A percentile compares a stretch with the other conserved stretches of the same genome.
phyloP scores from a whole-genome alignment of 2,797 vertebrate genomes.

The Esox lucius region DNA sequence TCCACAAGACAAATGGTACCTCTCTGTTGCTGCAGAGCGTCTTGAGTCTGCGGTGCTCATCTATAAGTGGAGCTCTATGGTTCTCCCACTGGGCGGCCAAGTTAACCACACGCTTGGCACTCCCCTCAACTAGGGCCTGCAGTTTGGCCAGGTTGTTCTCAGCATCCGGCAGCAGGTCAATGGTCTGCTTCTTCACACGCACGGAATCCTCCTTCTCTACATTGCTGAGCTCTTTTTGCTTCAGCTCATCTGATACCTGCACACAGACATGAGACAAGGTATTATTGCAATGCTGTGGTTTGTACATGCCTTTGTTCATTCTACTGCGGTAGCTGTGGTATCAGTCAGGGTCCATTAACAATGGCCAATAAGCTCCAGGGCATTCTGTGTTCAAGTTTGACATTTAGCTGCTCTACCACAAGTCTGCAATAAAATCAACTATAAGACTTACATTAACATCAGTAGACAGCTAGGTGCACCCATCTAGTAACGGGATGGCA shows the following conservation, averaged over 20 bases:
- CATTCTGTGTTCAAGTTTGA: no score
- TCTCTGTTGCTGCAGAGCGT: slow-evolving; percentile 82
- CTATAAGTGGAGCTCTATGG: slow-evolving; percentile 83
- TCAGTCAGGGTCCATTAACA: background rate
- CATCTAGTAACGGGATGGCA: no score
- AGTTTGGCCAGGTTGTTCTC: slow-evolving; percentile 82
- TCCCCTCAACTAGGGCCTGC: slow-evolving; percentile 84
- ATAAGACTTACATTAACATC: no score
- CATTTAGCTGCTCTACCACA: no score
- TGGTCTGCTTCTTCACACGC: slow-evolving; percentile 79
- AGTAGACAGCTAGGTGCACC: no score
- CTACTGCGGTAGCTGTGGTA: background rate
- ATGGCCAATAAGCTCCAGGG: no score
- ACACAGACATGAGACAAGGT: slow-evolving; percentile 4
- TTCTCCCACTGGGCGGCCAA: slow-evolving; percentile 91
- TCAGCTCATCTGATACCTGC: slow-evolving; percentile 79
- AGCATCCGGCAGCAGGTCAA: slow-evolving; percentile 81
- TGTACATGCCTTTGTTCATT: background rate
- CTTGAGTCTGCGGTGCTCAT: slow-evolving; percentile 82
- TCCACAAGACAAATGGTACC: slow-evolving; percentile 57
- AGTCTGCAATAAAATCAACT: no score
- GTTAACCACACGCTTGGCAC: slow-evolving; percentile 80
- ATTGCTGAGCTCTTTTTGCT: slow-evolving; percentile 71
- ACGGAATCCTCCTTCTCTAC: slow-evolving; percentile 71
- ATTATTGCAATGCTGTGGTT: background rate